A percentile compares a stretch with the other conserved stretches of the same genome.
Conservation (phyloP, 2,797 vertebrate genomes). For the Natrix natrix region DNA sequence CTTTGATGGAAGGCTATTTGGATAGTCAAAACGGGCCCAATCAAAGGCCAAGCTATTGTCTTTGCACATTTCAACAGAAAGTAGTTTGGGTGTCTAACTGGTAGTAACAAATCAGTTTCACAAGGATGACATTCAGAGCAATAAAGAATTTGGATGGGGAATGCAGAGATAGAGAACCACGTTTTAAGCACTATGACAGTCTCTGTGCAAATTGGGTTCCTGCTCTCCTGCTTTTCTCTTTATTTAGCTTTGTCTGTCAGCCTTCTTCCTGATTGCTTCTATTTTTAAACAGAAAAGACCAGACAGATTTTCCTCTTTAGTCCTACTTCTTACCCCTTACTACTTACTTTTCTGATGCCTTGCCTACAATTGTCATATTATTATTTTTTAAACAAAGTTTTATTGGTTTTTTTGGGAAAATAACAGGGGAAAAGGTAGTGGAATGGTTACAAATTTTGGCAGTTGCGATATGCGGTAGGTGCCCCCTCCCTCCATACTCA, state of each 20-base stretch:
- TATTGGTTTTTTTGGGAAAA: too few species aligned
- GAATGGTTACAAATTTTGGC: too few species aligned
- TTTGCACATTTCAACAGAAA: slow-evolving; percentile 35
- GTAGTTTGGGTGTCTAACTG: neutral
- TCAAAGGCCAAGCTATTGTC: neutral
- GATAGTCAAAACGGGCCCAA: slow-evolving; percentile 12
- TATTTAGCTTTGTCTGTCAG: too few species aligned
- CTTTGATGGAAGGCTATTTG: slow-evolving; percentile 34
- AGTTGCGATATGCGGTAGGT: too few species aligned
- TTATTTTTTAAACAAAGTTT: too few species aligned
- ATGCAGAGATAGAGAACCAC: slow-evolving; percentile 11
- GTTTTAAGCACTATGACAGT: accelerated
- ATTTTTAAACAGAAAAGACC: neutral
- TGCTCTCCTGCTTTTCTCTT: neutral
- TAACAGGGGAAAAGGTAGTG: too few species aligned
- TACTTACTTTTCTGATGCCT: neutral
- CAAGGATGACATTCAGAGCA: neutral
- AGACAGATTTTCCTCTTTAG: neutral
- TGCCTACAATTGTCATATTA: neutral
- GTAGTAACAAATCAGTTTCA: slow-evolving; percentile 42
- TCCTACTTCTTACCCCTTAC: neutral
- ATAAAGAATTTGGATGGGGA: neutral
- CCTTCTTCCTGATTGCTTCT: neutral
- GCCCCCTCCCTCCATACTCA: too few species aligned
- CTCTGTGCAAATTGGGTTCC: neutral